A percentile compares a stretch with the other conserved stretches of the same genome.
Conservation (phyloP, 2,797 vertebrate species). For the Myotis myotis region DNA sequence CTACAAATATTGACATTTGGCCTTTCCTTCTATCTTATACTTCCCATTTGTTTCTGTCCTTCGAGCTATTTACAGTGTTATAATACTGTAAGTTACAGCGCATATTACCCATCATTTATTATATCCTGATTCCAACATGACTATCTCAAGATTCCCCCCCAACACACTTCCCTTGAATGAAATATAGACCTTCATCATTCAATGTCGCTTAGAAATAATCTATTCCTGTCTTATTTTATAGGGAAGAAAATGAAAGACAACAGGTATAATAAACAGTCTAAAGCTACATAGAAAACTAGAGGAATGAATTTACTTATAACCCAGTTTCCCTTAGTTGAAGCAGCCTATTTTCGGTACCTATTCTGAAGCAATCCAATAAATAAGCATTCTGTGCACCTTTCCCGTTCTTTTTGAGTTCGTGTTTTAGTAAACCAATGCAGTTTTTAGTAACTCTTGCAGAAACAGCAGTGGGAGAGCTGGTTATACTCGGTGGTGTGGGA, state of each 20-base stretch:
- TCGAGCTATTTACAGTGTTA: background rate
- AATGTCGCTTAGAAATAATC: background rate
- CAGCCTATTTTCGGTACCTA: background rate
- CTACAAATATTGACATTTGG: background rate
- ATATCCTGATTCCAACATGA: background rate
- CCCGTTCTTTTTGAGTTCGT: background rate
- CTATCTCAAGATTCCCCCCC: background rate
- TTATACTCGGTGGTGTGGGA: background rate
- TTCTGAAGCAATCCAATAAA: background rate
- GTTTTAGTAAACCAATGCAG: background rate
- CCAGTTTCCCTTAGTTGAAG: background rate
- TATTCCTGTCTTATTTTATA: background rate
- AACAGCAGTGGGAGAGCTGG: background rate
- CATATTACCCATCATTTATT: background rate
- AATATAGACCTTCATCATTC: background rate
- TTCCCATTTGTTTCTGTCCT: background rate
- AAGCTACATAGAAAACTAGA: background rate
- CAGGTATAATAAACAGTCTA: background rate
- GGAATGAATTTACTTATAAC: background rate
- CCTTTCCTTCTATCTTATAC: background rate
- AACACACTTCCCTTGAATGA: background rate
- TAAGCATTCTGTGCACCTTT: background rate
- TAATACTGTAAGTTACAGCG: background rate
- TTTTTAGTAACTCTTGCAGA: background rate
- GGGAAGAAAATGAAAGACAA: background rate